Conservation (phyloP, 1,140 invertebrate genomes). For the Adelges cooleyi region DNA sequence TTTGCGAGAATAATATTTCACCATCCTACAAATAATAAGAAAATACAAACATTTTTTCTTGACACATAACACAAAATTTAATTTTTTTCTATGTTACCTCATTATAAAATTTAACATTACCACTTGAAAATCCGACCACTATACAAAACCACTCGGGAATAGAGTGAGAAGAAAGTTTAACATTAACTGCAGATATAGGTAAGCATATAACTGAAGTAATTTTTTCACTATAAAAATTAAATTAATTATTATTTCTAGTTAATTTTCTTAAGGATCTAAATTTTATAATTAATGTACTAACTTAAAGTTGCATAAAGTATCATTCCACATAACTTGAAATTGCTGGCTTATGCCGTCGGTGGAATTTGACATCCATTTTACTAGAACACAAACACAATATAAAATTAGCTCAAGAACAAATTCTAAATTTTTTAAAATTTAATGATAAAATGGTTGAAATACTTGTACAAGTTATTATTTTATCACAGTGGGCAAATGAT, state of each 20-base stretch:
- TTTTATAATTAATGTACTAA: no score
- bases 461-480: slow-evolving; percentile 20
- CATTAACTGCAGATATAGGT: slow-evolving; percentile 55
- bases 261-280: no score
- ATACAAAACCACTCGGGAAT: slow-evolving; percentile 90
- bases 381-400: neutral
- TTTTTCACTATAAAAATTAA: slow-evolving; percentile 45
- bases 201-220: slow-evolving; percentile 47
- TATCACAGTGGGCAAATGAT: neutral
- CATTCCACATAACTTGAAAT: neutral
- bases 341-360: neutral
- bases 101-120: slow-evolving; percentile 77
- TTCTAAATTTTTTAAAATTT: neutral
- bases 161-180: slow-evolving; percentile 48
- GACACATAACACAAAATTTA: neutral
- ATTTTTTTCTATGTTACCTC: slow-evolving; percentile 45
- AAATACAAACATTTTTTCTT: neutral
- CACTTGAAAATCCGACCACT: slow-evolving; percentile 71
- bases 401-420: no score
- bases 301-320: neutral
- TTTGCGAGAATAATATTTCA: slow-evolving; percentile 66
- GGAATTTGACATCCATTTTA: neutral
- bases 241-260: no score
- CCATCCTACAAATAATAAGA: slow-evolving; percentile 48
- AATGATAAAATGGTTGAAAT: neutral